Conservation (phyloP, 2,797 vertebrate species). For the Sarcoramphus papa region DNA sequence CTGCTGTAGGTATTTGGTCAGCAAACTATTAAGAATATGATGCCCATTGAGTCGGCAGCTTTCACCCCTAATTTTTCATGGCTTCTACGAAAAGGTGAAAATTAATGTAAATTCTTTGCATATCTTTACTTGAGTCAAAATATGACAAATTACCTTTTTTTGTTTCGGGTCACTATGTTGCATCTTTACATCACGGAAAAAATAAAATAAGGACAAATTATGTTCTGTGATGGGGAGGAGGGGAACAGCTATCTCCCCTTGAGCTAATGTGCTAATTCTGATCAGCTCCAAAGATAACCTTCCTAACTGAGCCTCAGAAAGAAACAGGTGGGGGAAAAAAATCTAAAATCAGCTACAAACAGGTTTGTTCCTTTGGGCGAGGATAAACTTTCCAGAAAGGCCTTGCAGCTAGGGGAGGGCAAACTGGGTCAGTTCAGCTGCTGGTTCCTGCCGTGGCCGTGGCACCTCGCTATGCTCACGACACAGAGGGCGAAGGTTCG, state of each 20-base stretch:
- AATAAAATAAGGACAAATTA: neutral
- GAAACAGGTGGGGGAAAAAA: neutral
- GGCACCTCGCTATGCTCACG: rapidly evolving
- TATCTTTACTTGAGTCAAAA: neutral
- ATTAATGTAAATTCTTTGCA: neutral
- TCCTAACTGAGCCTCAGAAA: neutral
- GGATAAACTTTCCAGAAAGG: neutral
- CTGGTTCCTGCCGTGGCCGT: neutral
- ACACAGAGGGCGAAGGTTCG: rapidly evolving
- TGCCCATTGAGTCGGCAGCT: neutral
- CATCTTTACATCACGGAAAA: neutral
- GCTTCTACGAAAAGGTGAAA: neutral
- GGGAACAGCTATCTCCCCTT: neutral
- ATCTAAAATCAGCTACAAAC: neutral
- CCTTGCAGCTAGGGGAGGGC: neutral
- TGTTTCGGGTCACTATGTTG: neutral
- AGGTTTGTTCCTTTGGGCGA: constrained; percentile 1
- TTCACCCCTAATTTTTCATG: neutral
- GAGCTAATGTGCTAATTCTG: neutral
- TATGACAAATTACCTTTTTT: neutral
- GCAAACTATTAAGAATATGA: neutral
- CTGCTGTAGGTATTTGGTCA: neutral
- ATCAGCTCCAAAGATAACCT: neutral
- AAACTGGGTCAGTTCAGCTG: neutral
- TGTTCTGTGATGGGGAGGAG: neutral